phyloP scores from a whole-genome alignment of 2,888 invertebrate genomes.

The Marronus borbonicus region DNA sequence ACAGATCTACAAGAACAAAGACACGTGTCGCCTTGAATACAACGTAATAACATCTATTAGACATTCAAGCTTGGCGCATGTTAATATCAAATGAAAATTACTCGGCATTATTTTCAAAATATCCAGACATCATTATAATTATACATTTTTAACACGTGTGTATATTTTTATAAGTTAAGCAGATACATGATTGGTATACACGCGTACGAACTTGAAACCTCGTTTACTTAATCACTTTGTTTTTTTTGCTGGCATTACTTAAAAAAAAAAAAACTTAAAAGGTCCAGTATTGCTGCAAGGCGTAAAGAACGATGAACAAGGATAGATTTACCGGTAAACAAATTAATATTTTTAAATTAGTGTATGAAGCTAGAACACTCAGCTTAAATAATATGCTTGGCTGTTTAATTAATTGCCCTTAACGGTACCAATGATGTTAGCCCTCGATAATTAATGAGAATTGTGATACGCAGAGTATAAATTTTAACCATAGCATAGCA shows the following conservation, averaged over 20 bases:
- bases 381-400: slow-evolving; percentile 6
- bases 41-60: slow-evolving; percentile 10
- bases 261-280: slow-evolving; percentile 20
- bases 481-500: no score
- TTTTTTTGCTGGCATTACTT: slow-evolving; percentile 16
- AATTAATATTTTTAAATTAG: slow-evolving; percentile 20
- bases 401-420: background rate
- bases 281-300: background rate
- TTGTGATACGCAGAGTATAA: no score
- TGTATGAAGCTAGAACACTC: background rate
- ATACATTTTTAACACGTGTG: slow-evolving; percentile 6
- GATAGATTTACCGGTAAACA: slow-evolving; percentile 10
- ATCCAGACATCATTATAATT: slow-evolving; percentile 19
- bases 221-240: slow-evolving; percentile 11
- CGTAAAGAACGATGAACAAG: background rate
- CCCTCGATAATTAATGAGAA: no score
- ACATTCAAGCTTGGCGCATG: slow-evolving; percentile 23
- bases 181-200: background rate
- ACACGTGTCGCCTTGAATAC: slow-evolving; percentile 16
- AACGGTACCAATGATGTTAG: no score
- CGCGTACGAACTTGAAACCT: slow-evolving; percentile 12
- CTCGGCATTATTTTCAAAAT: slow-evolving; percentile 28
- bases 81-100: slow-evolving; percentile 31
- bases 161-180: slow-evolving; percentile 14
- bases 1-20: background rate